Evolutionary conservation across 2,797 vertebrate species (phyloP).

Genomic region (Melanotaenia parkinsoni): DNA sequence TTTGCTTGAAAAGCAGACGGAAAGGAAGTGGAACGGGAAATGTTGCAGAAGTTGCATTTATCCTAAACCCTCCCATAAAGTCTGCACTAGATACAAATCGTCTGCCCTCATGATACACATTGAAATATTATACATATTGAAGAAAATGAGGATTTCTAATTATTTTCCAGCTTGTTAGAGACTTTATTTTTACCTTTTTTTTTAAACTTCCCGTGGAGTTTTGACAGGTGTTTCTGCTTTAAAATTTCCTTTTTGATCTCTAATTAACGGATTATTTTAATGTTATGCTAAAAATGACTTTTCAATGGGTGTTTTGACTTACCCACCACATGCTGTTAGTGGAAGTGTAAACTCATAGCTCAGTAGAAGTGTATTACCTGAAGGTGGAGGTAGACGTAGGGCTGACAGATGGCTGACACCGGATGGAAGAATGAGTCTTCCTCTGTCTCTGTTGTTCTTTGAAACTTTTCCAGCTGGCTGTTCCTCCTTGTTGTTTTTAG

Average conservation of each 20-base stretch:
- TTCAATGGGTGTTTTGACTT: background rate
- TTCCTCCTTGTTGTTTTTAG: conserved; percentile 32
- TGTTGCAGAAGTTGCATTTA: no score
- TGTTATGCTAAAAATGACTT: conserved; percentile 5
- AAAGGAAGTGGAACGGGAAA: background rate
- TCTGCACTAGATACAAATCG: no score
- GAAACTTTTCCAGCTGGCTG: conserved; percentile 60
- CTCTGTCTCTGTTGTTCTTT: conserved; percentile 43
- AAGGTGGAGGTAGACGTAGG: conserved; percentile 10
- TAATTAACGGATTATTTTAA: background rate
- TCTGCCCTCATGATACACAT: no score
- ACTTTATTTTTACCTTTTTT: background rate
- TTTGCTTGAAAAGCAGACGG: background rate
- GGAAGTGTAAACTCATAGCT: background rate
- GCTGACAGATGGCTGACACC: conserved; percentile 53
- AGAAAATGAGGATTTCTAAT: no score
- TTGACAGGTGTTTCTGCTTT: background rate
- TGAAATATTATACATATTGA: no score
- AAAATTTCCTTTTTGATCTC: no score
- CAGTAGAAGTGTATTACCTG: conserved; percentile 5
- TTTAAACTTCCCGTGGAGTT: background rate
- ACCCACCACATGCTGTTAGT: background rate
- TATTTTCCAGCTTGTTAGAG: no score
- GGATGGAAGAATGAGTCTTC: conserved; percentile 26
- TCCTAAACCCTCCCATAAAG: background rate